Base-by-base conservation (phyloP, 2,888 invertebrate species). In the Ormyrus labotus region DNA sequence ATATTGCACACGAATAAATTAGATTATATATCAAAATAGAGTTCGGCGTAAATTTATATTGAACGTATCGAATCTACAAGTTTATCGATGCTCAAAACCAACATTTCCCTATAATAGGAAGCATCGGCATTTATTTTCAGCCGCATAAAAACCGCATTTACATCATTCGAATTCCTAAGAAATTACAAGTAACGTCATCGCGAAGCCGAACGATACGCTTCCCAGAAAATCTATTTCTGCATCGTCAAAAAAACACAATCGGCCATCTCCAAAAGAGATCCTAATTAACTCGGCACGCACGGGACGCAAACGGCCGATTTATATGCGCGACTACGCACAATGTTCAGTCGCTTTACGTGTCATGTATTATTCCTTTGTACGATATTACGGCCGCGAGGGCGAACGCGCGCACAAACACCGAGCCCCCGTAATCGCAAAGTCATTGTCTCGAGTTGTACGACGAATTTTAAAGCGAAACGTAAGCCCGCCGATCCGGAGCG, bases 391-490 rank as follows among this genome's bases (percentile, higher is more conserved):
- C 34, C 47, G 53, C 34, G 19, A 7, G 57, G 34, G 4, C 34
- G 34, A 34, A 4, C 34, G 4, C 34, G 13, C 13, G 13, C 13
- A 13, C 13, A 13, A 13, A 68, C 19, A 34, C 34, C 51, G 19
- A 8, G 8, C 34, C 34, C 13, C 53, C 67, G 53, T 75, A 80
- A 80, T 75, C 67, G 60, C 65, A 48, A 60, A 75, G 70, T 80
- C 63, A 80, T 80, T 80, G 65, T 80, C 60, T 75, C 58, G n/a
- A 34, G 50, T 75, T 75, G 70, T 64, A 71, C 64, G 75, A 80
- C 70, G 70, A 75, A 75, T 80, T 4, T 65, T 48, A 53, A 65
- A 77, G 65, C 61, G 75, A 75, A 60, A 34, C 9, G 61, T 75
- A 48, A 63, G 68, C 55, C 55, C 58, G 61, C 53, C 68, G 34